Percentiles rank a stretch among this genome's conserved stretches.
Evolutionary conservation across 2,113 vertebrate species (phyloP).

Genomic region (Atlantisia rogersi): DNA sequence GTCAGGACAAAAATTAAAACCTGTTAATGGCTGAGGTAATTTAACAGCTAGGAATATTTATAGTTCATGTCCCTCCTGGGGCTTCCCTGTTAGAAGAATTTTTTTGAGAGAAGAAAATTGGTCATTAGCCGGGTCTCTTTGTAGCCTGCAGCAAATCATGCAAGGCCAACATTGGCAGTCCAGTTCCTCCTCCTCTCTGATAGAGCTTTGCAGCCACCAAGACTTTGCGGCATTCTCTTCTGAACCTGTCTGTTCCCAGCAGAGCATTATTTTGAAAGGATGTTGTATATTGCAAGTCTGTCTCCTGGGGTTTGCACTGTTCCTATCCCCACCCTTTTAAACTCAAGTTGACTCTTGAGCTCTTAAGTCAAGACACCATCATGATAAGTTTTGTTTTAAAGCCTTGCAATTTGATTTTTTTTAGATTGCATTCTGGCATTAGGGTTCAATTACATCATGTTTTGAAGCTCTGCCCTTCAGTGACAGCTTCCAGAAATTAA

Average conservation of each 20-base stretch:
- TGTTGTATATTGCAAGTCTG: accelerated
- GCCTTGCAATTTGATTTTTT: background rate
- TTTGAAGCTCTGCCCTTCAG: background rate
- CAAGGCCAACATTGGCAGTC: background rate
- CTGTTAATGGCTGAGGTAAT: background rate
- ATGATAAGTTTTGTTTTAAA: background rate
- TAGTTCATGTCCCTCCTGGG: background rate
- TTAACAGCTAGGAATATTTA: background rate
- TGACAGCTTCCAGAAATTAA: background rate
- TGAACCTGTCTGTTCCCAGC: background rate
- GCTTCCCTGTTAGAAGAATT: background rate
- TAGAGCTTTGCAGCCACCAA: background rate
- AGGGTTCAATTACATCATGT: background rate
- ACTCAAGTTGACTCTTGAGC: background rate
- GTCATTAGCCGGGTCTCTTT: background rate
- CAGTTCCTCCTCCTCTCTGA: background rate
- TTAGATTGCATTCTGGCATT: background rate
- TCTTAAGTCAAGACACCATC: background rate
- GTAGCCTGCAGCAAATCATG: background rate
- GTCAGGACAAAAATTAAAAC: background rate
- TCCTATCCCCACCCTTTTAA: background rate
- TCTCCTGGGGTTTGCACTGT: background rate
- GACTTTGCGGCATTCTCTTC: background rate
- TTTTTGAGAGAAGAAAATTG: background rate
- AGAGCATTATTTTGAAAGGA: background rate